Conservation (phyloP, 2,888 invertebrate species). For the Stenodera caucasica region DNA sequence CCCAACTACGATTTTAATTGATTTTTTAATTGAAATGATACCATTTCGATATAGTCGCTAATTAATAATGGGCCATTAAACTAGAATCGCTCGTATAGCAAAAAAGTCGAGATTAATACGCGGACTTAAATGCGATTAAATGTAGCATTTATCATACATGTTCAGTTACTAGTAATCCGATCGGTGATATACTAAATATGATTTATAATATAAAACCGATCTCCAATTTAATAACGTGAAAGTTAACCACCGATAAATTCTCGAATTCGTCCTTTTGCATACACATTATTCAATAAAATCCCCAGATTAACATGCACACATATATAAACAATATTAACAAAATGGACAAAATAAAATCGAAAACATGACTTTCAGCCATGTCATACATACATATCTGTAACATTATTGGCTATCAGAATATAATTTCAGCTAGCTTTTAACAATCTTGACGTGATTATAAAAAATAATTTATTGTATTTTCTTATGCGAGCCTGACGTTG, state of each 20-base stretch:
- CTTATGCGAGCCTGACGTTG: neutral
- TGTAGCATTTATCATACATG: constrained; percentile 34
- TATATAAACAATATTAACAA: neutral
- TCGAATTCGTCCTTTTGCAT: constrained; percentile 17
- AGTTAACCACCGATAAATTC: constrained; percentile 30
- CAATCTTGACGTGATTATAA: neutral
- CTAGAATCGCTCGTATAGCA: too few species aligned
- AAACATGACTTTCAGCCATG: neutral
- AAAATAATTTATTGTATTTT: neutral
- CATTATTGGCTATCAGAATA: neutral
- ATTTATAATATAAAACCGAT: constrained; percentile 30
- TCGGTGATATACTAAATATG: constrained; percentile 39
- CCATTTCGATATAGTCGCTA: too few species aligned
- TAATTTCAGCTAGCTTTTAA: neutral
- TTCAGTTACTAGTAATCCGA: constrained; percentile 33
- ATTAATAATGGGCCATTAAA: constrained; percentile 27
- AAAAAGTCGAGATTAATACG: constrained; percentile 26
- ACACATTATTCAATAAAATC: constrained; percentile 28
- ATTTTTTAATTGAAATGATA: neutral
- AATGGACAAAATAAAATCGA: neutral
- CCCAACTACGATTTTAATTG: neutral
- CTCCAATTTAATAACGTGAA: constrained; percentile 31
- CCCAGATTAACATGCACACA: constrained; percentile 19
- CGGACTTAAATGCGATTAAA: constrained; percentile 30
- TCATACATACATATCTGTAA: constrained; percentile 6